Conservation (phyloP, 2,113 vertebrate genomes). For the Oplegnathus fasciatus region DNA sequence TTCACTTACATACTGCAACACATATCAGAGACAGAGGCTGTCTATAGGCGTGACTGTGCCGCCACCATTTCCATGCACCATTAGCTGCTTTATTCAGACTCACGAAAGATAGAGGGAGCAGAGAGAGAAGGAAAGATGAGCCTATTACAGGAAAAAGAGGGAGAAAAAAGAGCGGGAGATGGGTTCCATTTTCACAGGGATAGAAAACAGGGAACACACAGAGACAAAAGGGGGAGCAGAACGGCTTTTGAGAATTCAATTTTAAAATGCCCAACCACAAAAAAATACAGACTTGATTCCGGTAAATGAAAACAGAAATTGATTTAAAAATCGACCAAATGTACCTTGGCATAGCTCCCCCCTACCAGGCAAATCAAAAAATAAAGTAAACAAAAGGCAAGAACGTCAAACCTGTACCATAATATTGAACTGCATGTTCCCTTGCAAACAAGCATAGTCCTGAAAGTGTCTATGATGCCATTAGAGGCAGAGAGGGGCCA, state of each 20-base stretch:
- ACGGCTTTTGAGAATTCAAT: conserved; percentile 49
- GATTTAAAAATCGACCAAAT: conserved; percentile 48
- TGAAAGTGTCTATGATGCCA: neutral
- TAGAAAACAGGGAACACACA: conserved; percentile 22
- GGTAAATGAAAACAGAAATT: conserved; percentile 23
- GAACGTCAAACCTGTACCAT: neutral
- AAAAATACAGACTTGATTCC: conserved; percentile 30
- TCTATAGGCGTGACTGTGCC: conserved; percentile 58
- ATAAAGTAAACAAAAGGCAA: conserved; percentile 18
- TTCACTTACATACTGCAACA: conserved; percentile 62
- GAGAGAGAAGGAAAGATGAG: conserved; percentile 66
- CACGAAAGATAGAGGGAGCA: conserved; percentile 62
- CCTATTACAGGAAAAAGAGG: conserved; percentile 62
- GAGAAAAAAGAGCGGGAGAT: conserved; percentile 24
- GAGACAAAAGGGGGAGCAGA: conserved; percentile 43
- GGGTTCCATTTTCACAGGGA: conserved; percentile 51
- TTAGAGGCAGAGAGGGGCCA: too few species aligned
- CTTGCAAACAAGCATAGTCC: neutral
- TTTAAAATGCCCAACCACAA: conserved; percentile 51
- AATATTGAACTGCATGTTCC: conserved; percentile 4
- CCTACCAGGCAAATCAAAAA: neutral
- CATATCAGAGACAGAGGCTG: conserved; percentile 46
- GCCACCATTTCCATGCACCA: conserved; percentile 76
- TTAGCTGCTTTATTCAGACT: conserved; percentile 79
- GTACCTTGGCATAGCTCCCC: neutral